Evolutionary conservation across 2,888 invertebrate genomes (phyloP).

Genomic region (Baronia brevicornis): DNA sequence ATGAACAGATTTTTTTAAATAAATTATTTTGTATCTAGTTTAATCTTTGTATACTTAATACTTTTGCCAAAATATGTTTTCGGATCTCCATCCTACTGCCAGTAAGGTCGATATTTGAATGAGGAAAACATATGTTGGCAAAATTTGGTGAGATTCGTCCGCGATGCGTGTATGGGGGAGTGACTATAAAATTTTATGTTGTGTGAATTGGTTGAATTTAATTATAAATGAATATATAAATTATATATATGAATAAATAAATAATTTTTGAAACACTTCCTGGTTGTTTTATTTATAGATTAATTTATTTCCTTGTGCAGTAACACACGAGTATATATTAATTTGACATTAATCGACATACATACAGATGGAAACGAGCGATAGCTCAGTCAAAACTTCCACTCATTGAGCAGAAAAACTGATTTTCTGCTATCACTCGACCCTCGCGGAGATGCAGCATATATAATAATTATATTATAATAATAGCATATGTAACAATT

Average conservation of each 20-base stretch:
- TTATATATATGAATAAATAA: constrained; percentile 74
- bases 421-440: too few relatives aligned
- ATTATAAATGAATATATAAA: constrained; percentile 73
- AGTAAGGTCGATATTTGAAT: constrained; percentile 25
- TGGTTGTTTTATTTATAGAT: constrained; percentile 40
- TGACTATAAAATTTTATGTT: constrained; percentile 42
- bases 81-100: constrained; percentile 33
- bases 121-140: constrained; percentile 30
- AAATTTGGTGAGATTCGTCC: constrained; percentile 24
- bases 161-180: constrained; percentile 32
- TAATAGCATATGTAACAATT: too few relatives aligned
- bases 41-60: constrained; percentile 27
- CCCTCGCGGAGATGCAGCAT: too few relatives aligned
- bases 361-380: too few relatives aligned
- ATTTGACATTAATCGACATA: too few relatives aligned
- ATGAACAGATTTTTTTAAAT: constrained; percentile 24
- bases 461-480: too few relatives aligned
- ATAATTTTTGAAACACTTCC: constrained; percentile 71
- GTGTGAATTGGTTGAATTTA: constrained; percentile 69
- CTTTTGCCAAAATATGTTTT: constrained; percentile 28
- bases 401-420: too few relatives aligned
- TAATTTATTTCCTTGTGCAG: background rate
- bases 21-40: constrained; percentile 36
- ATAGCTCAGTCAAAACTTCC: too few relatives aligned
- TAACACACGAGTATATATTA: too few relatives aligned